These are phyloP conservation scores for Ptyas mucosa DNA, from an alignment of 2,113 vertebrate species.

Conservation along the genomic window DNA sequence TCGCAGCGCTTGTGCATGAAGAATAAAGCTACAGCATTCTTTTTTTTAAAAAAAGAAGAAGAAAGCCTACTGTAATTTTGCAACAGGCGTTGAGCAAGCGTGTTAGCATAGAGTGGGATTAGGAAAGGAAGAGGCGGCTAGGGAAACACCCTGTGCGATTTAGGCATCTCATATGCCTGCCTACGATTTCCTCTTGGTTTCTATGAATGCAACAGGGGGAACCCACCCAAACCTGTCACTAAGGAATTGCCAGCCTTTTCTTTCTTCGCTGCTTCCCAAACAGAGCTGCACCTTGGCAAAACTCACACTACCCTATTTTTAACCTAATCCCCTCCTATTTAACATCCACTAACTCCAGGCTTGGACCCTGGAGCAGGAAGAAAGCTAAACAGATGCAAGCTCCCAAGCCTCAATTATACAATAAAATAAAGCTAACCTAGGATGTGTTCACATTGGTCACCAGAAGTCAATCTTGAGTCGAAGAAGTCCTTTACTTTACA, in stretches of 20 bases:
- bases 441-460: neutral
- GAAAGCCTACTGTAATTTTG: neutral
- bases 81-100: neutral
- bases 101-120: neutral
- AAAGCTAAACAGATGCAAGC: neutral
- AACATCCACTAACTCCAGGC: neutral
- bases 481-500: neutral
- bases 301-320: neutral
- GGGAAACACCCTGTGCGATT: neutral
- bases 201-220: neutral
- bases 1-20: neutral
- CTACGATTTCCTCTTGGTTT: neutral
- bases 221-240: neutral
- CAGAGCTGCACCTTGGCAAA: neutral
- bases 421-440: neutral
- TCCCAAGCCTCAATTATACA: neutral
- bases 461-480: neutral
- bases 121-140: neutral
- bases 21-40: conserved; percentile 1
- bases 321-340: neutral
- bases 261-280: neutral
- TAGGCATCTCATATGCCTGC: neutral
- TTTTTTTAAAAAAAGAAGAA: neutral
- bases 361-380: neutral
- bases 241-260: neutral